phyloP scores from a whole-genome alignment of 2,797 vertebrate genomes.

The Poecilia picta region DNA sequence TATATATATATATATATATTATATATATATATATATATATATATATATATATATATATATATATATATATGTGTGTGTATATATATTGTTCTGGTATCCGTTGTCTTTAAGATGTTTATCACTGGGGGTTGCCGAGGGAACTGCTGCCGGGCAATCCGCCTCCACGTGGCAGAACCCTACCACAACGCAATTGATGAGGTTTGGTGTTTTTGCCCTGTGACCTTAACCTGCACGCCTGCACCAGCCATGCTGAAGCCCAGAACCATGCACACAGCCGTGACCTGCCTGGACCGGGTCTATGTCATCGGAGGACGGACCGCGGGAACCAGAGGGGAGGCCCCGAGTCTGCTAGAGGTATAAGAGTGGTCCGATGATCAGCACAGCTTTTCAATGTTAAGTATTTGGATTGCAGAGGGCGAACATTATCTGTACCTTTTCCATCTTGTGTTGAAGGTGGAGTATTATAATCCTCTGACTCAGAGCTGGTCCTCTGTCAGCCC shows the following conservation, averaged over 20 bases:
- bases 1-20: too few species aligned
- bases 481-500: constrained; percentile 90
- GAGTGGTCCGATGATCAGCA: neutral
- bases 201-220: constrained; percentile 94
- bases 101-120: constrained; percentile 83
- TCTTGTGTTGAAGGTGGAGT: constrained; percentile 86
- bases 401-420: neutral
- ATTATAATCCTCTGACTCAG: constrained; percentile 87
- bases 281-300: constrained; percentile 87
- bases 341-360: constrained; percentile 84
- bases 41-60: too few species aligned
- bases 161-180: constrained; percentile 88
- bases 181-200: constrained; percentile 93
- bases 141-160: constrained; percentile 88
- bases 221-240: constrained; percentile 82
- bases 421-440: constrained; percentile 1
- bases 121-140: constrained; percentile 92
- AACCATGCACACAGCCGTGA: constrained; percentile 93
- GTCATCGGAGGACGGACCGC: constrained; percentile 92
- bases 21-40: too few species aligned
- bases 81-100: neutral
- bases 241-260: constrained; percentile 90
- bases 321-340: constrained; percentile 81
- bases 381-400: neutral
- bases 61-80: too few species aligned